Conservation (phyloP, 1,140 invertebrate genomes). For the Macrobrachium nipponense region DNA sequence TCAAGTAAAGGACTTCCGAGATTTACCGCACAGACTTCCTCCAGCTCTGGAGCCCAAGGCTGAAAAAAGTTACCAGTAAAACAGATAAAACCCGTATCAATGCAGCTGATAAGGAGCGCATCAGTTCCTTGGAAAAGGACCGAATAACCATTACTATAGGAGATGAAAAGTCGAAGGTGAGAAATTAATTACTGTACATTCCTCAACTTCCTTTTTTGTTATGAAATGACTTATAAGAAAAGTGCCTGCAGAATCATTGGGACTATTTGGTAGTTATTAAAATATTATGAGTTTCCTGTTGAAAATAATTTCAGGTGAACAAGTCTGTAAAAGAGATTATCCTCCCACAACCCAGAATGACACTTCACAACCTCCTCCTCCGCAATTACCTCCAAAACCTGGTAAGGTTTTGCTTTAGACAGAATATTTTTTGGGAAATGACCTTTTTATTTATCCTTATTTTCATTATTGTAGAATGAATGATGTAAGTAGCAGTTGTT, state of each 20-base stretch:
- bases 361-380: conserved; percentile 65
- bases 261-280: background rate
- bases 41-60: conserved; percentile 46
- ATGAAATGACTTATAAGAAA: background rate
- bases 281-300: background rate
- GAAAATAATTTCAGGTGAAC: background rate
- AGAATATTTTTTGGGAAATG: background rate
- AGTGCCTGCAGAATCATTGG: no score
- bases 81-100: conserved; percentile 46
- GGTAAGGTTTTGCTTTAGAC: conserved; percentile 64
- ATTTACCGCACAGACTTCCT: conserved; percentile 47
- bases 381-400: conserved; percentile 71
- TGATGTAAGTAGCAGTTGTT: no score
- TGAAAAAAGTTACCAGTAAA: conserved; percentile 47
- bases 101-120: conserved; percentile 16
- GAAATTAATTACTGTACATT: no score
- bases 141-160: background rate
- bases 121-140: conserved; percentile 8
- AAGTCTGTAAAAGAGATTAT: conserved; percentile 49
- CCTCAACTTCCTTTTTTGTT: no score
- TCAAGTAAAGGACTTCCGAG: conserved; percentile 44
- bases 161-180: background rate
- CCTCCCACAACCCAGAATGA: conserved; percentile 32
- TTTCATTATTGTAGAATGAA: no score
- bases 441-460: background rate